These are phyloP conservation scores for Yponomeuta cagnagella DNA, from an alignment of 2,888 invertebrate species.

Conservation along the genomic window DNA sequence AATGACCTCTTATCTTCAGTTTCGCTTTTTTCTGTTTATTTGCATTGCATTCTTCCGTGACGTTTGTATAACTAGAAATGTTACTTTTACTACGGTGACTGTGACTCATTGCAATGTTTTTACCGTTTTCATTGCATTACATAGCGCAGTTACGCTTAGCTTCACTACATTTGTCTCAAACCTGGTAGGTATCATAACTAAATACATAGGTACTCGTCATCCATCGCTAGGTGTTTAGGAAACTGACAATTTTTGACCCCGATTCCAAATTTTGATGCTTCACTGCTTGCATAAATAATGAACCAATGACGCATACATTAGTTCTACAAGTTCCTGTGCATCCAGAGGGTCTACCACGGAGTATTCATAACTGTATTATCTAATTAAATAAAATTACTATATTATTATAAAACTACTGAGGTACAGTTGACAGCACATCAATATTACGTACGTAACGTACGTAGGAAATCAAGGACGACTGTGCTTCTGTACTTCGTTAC, in stretches of 20 bases:
- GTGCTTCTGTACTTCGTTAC: too few species aligned
- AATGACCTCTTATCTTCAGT: background rate
- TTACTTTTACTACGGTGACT: background rate
- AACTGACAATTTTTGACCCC: background rate
- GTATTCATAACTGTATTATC: too few species aligned
- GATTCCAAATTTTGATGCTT: background rate
- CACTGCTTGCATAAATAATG: background rate
- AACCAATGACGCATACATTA: background rate
- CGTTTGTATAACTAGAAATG: background rate
- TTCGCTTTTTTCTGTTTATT: background rate
- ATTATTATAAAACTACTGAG: too few species aligned
- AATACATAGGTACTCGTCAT: background rate
- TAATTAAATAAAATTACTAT: too few species aligned
- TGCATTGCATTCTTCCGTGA: background rate
- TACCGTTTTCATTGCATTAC: background rate
- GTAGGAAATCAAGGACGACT: too few species aligned
- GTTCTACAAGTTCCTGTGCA: background rate
- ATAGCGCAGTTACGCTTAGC: too few species aligned
- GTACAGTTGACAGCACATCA: too few species aligned
- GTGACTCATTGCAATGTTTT: background rate
- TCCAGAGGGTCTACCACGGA: too few species aligned
- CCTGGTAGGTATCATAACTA: background rate
- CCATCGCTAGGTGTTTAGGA: background rate
- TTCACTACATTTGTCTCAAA: too few species aligned
- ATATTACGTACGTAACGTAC: too few species aligned